Conservation (phyloP, 2,113 vertebrate genomes). For the Paramormyrops kingsleyae region DNA sequence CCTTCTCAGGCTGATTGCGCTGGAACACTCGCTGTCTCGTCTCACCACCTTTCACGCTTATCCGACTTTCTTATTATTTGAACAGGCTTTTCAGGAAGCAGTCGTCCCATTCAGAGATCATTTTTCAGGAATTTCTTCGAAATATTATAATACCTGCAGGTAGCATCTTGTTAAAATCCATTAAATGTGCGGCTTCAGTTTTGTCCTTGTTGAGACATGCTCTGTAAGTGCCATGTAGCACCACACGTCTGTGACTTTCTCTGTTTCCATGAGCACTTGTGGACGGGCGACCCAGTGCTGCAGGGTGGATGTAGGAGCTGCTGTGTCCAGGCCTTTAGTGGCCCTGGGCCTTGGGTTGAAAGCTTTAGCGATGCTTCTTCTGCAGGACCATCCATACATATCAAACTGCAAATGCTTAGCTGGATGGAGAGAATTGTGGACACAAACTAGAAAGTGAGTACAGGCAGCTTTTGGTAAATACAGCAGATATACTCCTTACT, state of each 20-base stretch:
- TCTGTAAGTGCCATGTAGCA: neutral
- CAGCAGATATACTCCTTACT: neutral
- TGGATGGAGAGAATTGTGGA: neutral
- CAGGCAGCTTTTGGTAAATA: neutral
- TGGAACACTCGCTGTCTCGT: neutral
- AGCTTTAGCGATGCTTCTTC: neutral
- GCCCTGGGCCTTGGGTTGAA: neutral
- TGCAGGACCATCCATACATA: neutral
- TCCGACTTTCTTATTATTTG: neutral
- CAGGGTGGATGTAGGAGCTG: neutral
- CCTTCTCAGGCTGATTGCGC: neutral
- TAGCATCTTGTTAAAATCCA: constrained; percentile 1
- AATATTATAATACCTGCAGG: neutral
- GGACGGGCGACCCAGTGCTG: neutral
- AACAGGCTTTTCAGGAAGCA: neutral
- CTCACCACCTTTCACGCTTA: neutral
- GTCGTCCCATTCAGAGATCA: neutral
- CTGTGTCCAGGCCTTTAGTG: neutral
- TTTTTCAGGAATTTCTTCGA: neutral
- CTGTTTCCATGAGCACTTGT: neutral
- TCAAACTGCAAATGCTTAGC: neutral
- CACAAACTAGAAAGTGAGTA: neutral
- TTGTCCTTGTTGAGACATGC: neutral
- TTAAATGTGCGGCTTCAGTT: neutral
- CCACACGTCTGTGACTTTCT: neutral